A percentile compares a stretch with the other conserved stretches of the same genome.
Evolutionary conservation across 2,113 vertebrate genomes (phyloP).

Genomic region (Platysteira castanea): DNA sequence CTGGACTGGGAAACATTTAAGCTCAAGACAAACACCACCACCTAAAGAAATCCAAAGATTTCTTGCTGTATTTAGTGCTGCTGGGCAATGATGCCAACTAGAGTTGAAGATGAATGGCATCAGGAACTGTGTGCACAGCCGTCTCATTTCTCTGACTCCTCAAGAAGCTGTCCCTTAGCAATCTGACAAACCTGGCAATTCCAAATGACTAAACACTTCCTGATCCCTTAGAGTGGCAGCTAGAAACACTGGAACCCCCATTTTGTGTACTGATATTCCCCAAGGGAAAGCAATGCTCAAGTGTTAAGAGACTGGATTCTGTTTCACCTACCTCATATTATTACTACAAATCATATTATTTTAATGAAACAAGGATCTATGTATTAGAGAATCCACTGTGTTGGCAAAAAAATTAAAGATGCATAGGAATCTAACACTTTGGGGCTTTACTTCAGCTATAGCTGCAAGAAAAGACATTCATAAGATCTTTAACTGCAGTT

Average conservation of each 20-base stretch:
- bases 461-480: neutral
- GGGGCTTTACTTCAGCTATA: neutral
- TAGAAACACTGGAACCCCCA: constrained; percentile 5
- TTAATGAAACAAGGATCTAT: constrained; percentile 52
- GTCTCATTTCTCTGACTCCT: neutral
- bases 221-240: neutral
- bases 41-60: neutral
- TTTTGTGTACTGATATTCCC: constrained; percentile 46
- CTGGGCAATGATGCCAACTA: neutral
- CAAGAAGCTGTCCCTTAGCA: neutral
- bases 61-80: neutral
- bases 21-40: neutral
- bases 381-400: constrained; percentile 34
- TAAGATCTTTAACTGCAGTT: neutral
- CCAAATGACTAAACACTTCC: neutral
- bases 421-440: neutral
- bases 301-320: constrained; percentile 52
- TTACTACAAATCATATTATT: constrained; percentile 64
- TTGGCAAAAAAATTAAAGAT: constrained; percentile 60
- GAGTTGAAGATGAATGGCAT: neutral
- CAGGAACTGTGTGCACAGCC: neutral
- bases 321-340: constrained; percentile 53
- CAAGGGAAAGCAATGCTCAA: neutral
- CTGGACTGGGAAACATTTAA: neutral
- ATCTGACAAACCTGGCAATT: neutral